Conservation (phyloP, 2,888 invertebrate genomes). For the Galerucella pusilla region DNA sequence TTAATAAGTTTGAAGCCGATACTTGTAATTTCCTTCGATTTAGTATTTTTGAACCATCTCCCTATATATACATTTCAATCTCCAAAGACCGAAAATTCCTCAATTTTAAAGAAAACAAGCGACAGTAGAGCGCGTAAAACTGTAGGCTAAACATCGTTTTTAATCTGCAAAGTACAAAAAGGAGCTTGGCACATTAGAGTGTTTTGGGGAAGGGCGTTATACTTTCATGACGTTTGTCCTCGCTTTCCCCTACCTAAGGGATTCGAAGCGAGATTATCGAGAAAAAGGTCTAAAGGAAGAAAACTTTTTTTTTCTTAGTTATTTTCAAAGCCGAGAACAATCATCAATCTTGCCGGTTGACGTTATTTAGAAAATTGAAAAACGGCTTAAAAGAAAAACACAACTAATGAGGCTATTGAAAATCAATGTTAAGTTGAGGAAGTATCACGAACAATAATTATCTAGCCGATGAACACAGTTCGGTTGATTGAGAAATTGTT, state of each 20-base stretch:
- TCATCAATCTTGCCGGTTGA: constrained; percentile 36
- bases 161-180: constrained; percentile 9
- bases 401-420: constrained; percentile 32
- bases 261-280: constrained; percentile 33
- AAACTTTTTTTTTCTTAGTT: constrained; percentile 27
- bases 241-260: constrained; percentile 27
- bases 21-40: background rate
- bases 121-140: background rate
- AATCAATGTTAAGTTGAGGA: constrained; percentile 22
- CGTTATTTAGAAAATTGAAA: constrained; percentile 35
- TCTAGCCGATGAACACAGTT: background rate
- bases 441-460: background rate
- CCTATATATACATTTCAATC: background rate
- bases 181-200: constrained; percentile 1
- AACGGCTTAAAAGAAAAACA: constrained; percentile 31
- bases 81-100: background rate
- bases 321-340: constrained; percentile 36
- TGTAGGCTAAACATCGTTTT: background rate
- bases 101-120: background rate
- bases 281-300: constrained; percentile 26
- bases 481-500: no score
- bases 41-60: background rate
- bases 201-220: constrained; percentile 3
- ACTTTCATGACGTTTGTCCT: constrained; percentile 6
- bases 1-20: no score